Conservation (phyloP, 2,797 vertebrate genomes). For the Sparus aurata region DNA sequence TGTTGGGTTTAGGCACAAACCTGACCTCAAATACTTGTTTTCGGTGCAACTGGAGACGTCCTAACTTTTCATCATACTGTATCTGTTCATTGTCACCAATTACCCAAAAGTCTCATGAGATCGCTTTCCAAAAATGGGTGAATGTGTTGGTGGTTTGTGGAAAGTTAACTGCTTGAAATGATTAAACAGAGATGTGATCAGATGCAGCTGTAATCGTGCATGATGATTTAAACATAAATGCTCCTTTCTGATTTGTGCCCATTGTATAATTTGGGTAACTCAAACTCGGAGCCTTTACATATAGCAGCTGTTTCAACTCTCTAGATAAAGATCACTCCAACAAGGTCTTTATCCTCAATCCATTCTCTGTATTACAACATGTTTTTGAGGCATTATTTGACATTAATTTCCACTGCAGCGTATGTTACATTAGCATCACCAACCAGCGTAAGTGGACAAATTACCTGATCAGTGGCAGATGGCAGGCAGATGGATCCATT, state of each 20-base stretch:
- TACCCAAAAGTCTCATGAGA: too few relatives aligned
- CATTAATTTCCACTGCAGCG: slow-evolving; percentile 24
- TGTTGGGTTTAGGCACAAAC: too few relatives aligned
- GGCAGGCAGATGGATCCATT: slow-evolving; percentile 73
- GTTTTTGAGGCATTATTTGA: slow-evolving; percentile 14
- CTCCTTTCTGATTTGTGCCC: too few relatives aligned
- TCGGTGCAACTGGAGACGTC: too few relatives aligned
- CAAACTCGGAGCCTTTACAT: background rate
- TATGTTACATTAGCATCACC: slow-evolving; percentile 43
- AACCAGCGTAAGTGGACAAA: slow-evolving; percentile 56
- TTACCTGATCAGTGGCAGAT: slow-evolving; percentile 72
- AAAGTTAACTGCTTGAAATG: background rate
- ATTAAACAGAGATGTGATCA: background rate
- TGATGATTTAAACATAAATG: background rate
- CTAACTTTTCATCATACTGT: too few relatives aligned
- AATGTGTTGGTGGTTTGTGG: too few relatives aligned
- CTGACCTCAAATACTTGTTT: too few relatives aligned
- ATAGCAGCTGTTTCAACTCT: background rate
- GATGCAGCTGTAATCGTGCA: background rate
- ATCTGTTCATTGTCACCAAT: too few relatives aligned
- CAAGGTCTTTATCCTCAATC: background rate
- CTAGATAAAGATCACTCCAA: background rate
- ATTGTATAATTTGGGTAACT: background rate
- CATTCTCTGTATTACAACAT: background rate
- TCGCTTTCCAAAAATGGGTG: too few relatives aligned